Evolutionary conservation across 2,797 vertebrate genomes (phyloP).

Genomic region (Sebastes oblongus): DNA sequence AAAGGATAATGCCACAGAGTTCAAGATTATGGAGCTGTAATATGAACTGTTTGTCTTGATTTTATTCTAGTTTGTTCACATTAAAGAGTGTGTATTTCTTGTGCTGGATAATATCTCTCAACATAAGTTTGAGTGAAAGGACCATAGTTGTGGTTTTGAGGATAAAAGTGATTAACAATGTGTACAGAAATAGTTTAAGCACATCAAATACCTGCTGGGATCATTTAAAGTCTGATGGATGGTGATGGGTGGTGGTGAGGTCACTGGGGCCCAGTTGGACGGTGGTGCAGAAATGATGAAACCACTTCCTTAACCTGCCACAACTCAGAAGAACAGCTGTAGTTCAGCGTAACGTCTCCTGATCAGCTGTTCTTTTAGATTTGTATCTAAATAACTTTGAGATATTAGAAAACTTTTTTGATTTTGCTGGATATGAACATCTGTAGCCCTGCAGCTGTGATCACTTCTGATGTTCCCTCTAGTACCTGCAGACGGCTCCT

Average conservation of each 20-base stretch:
- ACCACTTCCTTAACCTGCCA: constrained; percentile 45
- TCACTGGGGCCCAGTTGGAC: constrained; percentile 8
- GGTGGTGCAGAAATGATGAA: constrained; percentile 20
- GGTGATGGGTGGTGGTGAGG: neutral
- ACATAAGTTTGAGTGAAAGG: too few relatives aligned
- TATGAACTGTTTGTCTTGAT: neutral
- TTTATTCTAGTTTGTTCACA: neutral
- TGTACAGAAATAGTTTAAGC: neutral
- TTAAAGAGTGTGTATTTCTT: neutral
- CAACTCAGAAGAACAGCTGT: constrained; percentile 16
- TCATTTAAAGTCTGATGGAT: neutral
- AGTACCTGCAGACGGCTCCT: constrained; percentile 41
- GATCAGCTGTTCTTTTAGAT: too few relatives aligned
- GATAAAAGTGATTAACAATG: too few relatives aligned
- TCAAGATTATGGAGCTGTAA: neutral
- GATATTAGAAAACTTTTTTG: neutral
- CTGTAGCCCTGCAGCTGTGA: neutral
- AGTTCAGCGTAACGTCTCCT: neutral
- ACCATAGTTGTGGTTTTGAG: too few relatives aligned
- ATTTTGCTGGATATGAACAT: neutral
- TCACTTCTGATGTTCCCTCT: rapidly evolving
- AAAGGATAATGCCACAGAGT: neutral
- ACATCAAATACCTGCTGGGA: neutral
- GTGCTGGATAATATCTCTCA: too few relatives aligned
- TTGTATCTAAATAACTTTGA: too few relatives aligned